phyloP scores from a whole-genome alignment of 2,113 vertebrate genomes.

The Onychostruthus taczanowskii region DNA sequence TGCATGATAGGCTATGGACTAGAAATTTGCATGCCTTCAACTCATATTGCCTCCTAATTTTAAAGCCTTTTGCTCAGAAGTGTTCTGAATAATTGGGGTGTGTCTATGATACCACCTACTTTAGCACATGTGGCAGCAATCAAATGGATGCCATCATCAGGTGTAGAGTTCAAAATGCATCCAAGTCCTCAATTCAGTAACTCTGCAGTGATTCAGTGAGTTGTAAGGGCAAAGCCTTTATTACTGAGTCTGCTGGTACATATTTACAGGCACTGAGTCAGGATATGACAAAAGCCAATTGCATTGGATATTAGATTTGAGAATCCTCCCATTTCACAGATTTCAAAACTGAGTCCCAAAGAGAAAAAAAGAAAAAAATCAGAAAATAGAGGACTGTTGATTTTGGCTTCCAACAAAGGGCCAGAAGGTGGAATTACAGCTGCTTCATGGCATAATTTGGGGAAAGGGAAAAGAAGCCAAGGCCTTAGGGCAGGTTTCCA shows the following conservation, averaged over 20 bases:
- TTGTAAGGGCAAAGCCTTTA: neutral
- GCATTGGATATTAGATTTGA: neutral
- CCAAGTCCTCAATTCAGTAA: neutral
- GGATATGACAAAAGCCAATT: neutral
- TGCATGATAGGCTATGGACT: neutral
- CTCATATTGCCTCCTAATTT: neutral
- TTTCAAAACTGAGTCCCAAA: neutral
- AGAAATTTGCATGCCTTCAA: neutral
- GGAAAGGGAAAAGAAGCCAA: neutral
- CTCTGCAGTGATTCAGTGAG: neutral
- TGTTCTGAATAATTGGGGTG: neutral
- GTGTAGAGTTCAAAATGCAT: neutral
- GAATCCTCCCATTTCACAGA: neutral
- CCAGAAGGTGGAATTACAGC: neutral
- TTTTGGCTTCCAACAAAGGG: neutral
- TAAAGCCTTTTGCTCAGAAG: neutral
- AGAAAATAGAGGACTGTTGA: neutral
- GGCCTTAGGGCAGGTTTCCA: neutral
- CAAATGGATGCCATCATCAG: neutral
- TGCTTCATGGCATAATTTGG: neutral
- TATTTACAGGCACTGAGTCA: neutral
- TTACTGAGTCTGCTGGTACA: neutral
- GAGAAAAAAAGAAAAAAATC: neutral
- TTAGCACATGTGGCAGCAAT: neutral
- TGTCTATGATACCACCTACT: neutral